Base-by-base conservation (phyloP, 1,140 invertebrate genomes). In the Pseudobourletiella spinata region DNA sequence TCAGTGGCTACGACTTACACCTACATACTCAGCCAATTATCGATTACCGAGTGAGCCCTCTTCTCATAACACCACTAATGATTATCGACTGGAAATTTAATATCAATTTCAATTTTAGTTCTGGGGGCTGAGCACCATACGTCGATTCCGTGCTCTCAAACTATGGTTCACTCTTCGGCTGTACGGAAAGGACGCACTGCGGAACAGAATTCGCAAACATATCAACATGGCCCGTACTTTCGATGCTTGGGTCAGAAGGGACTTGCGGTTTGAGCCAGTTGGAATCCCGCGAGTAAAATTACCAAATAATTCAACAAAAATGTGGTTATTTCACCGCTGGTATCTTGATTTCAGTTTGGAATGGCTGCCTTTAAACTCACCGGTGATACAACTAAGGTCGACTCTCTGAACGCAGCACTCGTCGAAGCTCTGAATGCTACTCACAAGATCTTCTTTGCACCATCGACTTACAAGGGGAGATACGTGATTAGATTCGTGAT, bases 161-260 rank as follows among this genome's bases (percentile, higher is more conserved):
- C 30, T 66, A 0, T 66, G 61, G 61, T 52, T 57, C 42, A 54
- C 60, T 14, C 52, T 66, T 20, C 39, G 61, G 28, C 35, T 20
- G 22, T 65, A 68, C 44, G 59, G 59, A 6, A 46, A 61, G 1
- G 20, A 59, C 32, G 89, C 89, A 2, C 74, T 95, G 1, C 88
- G 88, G 71, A 79, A 81, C 26, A 91, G 93, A 71, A 90, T 94
- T 50, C 78, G 91, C 26, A 86, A 89, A 77, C 93, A 96, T 71
- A 88, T 91, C 59, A 79, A 81, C n/a, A 75, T 95, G 59, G 91
- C 92, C 0, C 90, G 91, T 73, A 76, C 83, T 56, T 94, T 96
- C 71, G 90, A 92, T 73, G 74, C 76, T n/a, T 74, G 87, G 3
- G 83, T 95, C 11, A 76, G 76, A 42, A 80, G 81, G 35, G 90